A percentile compares a stretch with the other conserved stretches of the same genome.
These are phyloP conservation scores for Drosophila algonquin DNA, from an alignment of 2,888 invertebrate genomes.

Conservation along the genomic window DNA sequence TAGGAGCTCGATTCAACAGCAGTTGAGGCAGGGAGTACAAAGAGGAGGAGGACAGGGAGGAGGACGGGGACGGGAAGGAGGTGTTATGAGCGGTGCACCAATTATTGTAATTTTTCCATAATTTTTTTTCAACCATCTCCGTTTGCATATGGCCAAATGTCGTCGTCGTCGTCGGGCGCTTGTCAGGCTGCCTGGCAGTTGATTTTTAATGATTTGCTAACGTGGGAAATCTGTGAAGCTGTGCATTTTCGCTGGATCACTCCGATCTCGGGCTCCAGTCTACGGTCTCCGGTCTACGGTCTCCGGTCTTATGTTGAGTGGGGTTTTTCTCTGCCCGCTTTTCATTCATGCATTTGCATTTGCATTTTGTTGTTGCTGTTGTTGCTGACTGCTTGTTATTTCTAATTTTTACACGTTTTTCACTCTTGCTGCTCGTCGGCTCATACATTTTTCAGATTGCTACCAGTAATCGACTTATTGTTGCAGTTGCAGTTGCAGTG, in stretches of 20 bases:
- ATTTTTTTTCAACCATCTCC: slow-evolving; percentile 5
- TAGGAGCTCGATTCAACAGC: neutral
- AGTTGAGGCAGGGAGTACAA: neutral
- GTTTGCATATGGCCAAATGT: slow-evolving; percentile 31
- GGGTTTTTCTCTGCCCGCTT: slow-evolving; percentile 3
- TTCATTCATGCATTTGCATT: slow-evolving; percentile 54
- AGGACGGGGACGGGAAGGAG: neutral
- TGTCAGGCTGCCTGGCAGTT: slow-evolving; percentile 47
- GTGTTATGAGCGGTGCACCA: slow-evolving; percentile 24
- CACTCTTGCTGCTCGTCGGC: slow-evolving; percentile 19
- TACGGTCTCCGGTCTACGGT: neutral
- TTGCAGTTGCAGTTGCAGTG: slow-evolving; percentile 64
- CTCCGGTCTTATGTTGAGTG: too few species aligned
- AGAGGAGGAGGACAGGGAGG: neutral
- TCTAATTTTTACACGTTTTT: slow-evolving; percentile 71
- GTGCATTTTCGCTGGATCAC: slow-evolving; percentile 39
- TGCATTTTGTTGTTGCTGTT: neutral
- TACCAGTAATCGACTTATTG: slow-evolving; percentile 54
- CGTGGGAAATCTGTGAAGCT: slow-evolving; percentile 64
- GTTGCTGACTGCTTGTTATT: slow-evolving; percentile 65
- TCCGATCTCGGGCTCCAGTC: neutral
- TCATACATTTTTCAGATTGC: slow-evolving; percentile 39
- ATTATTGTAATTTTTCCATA: slow-evolving; percentile 30
- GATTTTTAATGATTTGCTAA: slow-evolving; percentile 74
- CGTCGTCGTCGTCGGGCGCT: slow-evolving; percentile 5